Conservation (phyloP, 2,113 vertebrate species). For the Bufo bufo region DNA sequence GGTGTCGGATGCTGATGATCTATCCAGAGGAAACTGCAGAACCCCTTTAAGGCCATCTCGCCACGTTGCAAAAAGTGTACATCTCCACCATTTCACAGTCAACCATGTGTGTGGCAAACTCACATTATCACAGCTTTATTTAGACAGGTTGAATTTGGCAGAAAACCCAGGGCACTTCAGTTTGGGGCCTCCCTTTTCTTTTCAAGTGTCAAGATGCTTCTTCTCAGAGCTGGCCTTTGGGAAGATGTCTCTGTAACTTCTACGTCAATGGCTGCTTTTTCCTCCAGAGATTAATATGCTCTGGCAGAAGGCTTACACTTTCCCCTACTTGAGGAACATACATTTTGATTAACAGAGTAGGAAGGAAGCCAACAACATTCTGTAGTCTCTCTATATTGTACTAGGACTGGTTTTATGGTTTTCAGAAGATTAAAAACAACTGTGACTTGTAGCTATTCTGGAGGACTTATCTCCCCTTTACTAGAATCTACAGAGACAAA, state of each 20-base stretch:
- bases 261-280: neutral
- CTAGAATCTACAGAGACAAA: conserved; percentile 6
- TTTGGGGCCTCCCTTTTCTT: neutral
- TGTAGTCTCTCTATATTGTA: neutral
- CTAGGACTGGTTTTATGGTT: conserved; percentile 34
- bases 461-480: neutral
- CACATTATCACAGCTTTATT: neutral
- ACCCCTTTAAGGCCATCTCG: no score
- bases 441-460: neutral
- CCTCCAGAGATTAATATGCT: conserved; percentile 41
- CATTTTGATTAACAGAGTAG: conserved; percentile 60
- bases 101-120: conserved; percentile 24
- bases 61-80: neutral
- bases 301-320: conserved; percentile 56
- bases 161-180: conserved; percentile 2
- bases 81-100: neutral
- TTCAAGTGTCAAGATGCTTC: conserved; percentile 26
- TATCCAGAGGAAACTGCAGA: no score
- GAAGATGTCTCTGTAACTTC: fast-evolving
- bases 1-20: no score
- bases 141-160: neutral
- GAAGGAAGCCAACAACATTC: conserved; percentile 35
- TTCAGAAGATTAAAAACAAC: conserved; percentile 38
- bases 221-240: conserved; percentile 41
- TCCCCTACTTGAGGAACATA: neutral